phyloP scores from a whole-genome alignment of 2,888 invertebrate genomes.

The Cerastoderma edule region DNA sequence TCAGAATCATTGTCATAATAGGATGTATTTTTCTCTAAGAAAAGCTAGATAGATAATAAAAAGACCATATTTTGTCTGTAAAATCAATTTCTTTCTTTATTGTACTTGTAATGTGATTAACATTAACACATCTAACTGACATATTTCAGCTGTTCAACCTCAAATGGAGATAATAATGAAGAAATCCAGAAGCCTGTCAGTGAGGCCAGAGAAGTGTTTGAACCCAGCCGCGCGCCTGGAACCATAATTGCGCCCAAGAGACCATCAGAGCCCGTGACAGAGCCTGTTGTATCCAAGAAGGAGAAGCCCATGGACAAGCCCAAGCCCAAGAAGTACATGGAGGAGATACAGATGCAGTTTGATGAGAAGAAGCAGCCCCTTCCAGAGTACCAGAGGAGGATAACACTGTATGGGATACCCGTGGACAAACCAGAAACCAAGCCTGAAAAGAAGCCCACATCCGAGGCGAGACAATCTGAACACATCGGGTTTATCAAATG shows the following conservation, averaged over 20 bases:
- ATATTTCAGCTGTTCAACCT: constrained; percentile 4
- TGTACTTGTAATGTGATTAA: too few relatives aligned
- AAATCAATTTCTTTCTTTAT: too few relatives aligned
- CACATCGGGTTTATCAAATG: too few relatives aligned
- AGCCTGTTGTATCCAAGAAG: constrained; percentile 72
- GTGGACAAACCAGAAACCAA: constrained; percentile 53
- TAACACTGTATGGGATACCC: constrained; percentile 68
- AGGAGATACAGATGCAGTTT: constrained; percentile 73
- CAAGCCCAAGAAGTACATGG: constrained; percentile 66
- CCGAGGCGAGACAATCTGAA: too few relatives aligned
- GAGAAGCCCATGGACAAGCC: constrained; percentile 66
- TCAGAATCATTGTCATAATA: too few relatives aligned
- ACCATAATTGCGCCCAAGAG: constrained; percentile 62
- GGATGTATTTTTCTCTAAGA: neutral
- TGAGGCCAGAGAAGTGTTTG: constrained; percentile 67
- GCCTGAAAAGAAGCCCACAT: constrained; percentile 47
- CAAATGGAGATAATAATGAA: constrained; percentile 43
- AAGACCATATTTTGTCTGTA: too few relatives aligned
- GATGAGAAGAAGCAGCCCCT: constrained; percentile 65
- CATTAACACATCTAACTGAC: neutral
- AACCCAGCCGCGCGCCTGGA: constrained; percentile 68
- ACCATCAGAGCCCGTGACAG: constrained; percentile 71
- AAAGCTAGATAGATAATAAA: neutral
- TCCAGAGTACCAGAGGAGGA: constrained; percentile 72
- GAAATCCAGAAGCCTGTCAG: constrained; percentile 71